Evolutionary conservation across 2,113 vertebrate species (phyloP).

Genomic region (Asarcornis scutulata): DNA sequence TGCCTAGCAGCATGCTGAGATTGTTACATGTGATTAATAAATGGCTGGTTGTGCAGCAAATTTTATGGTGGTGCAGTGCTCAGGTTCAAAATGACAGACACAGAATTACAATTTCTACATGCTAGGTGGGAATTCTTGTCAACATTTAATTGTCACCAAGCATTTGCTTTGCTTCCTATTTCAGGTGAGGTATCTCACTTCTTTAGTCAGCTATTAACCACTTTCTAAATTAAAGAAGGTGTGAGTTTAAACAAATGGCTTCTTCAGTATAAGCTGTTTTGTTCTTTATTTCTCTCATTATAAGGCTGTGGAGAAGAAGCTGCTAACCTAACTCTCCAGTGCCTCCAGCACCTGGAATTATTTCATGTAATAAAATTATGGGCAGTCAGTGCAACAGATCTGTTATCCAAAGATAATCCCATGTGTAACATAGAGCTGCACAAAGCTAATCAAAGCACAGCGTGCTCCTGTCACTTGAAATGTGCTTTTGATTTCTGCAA

Average conservation of each 20-base stretch:
- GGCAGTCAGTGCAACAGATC: neutral
- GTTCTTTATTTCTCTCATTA: neutral
- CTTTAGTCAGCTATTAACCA: neutral
- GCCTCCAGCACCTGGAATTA: neutral
- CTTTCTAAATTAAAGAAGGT: neutral
- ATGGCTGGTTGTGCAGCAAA: neutral
- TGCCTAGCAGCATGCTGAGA: constrained; percentile 4
- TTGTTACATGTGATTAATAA: neutral
- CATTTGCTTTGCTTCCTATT: neutral
- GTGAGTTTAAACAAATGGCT: neutral
- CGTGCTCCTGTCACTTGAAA: neutral
- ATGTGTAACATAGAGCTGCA: neutral
- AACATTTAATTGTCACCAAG: neutral
- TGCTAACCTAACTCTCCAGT: neutral
- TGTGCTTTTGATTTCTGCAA: neutral
- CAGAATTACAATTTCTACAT: neutral
- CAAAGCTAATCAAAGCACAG: neutral
- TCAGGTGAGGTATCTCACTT: neutral
- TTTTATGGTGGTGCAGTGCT: neutral
- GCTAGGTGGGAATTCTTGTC: neutral
- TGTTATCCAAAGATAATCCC: neutral
- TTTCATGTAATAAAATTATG: neutral
- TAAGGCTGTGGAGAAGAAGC: neutral
- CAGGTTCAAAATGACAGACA: neutral
- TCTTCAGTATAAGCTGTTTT: neutral